These are phyloP conservation scores for Halcyon smyrnensis DNA, from an alignment of 2,797 vertebrate species.

Conservation along the genomic window DNA sequence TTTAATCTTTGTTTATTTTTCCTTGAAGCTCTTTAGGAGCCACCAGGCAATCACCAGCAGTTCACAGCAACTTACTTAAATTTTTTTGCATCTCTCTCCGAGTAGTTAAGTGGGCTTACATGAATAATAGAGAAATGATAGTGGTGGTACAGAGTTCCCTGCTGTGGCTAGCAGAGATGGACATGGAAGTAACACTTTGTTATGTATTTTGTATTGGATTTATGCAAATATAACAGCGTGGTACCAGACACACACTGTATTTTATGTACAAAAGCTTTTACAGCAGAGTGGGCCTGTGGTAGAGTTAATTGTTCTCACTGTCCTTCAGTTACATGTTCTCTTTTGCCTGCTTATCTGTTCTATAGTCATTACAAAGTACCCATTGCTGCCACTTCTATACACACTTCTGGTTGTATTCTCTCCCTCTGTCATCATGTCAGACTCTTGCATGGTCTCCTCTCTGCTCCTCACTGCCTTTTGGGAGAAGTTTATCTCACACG, in stretches of 20 bases:
- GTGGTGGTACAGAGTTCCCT: background rate
- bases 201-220: conserved; percentile 12
- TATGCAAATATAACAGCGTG: conserved; percentile 39
- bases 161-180: background rate
- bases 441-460: background rate
- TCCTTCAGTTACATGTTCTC: background rate
- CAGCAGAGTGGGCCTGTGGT: background rate
- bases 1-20: background rate
- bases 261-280: conserved; percentile 6
- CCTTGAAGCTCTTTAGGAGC: background rate
- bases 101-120: background rate
- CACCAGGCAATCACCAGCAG: background rate
- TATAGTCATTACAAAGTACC: background rate
- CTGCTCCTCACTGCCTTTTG: background rate
- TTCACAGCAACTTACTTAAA: background rate
- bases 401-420: background rate
- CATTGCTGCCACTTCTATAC: background rate
- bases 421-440: background rate
- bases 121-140: conserved; percentile 28
- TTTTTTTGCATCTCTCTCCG: background rate
- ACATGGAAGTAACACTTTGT: background rate
- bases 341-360: background rate
- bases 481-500: conserved; percentile 31
- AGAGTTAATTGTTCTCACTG: conserved; percentile 4
- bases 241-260: background rate